Conservation (phyloP, 2,797 vertebrate species). For the Pseudochirops cupreus region DNA sequence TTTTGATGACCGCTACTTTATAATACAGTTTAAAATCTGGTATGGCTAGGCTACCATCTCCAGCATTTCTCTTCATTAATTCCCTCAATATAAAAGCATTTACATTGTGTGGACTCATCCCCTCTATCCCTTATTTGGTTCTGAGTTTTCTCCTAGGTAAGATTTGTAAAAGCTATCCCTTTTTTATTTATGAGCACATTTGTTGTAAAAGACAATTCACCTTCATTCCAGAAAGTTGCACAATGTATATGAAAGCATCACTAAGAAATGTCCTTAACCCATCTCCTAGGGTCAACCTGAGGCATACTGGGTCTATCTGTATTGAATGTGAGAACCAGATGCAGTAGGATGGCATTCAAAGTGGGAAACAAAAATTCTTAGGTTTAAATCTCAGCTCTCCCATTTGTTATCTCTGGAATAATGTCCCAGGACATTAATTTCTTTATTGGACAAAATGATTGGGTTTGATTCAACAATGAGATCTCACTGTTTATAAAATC, state of each 20-base stretch:
- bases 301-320: not conserved
- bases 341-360: not conserved
- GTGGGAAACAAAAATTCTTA: not conserved
- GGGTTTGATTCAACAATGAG: not conserved
- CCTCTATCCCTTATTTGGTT: not conserved
- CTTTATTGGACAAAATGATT: not conserved
- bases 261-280: not conserved
- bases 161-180: not conserved
- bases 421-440: not conserved
- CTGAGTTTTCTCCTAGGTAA: not conserved
- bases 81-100: too few species aligned
- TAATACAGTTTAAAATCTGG: too few species aligned
- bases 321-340: not conserved
- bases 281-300: not conserved
- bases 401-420: not conserved
- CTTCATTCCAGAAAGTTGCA: not conserved
- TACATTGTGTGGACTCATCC: not conserved
- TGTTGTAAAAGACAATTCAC: not conserved
- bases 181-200: not conserved
- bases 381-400: not conserved
- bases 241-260: not conserved
- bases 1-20: too few species aligned
- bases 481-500: not conserved
- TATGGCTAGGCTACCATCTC: too few species aligned
- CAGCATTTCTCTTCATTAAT: too few species aligned